A percentile compares a stretch with the other conserved stretches of the same genome.
Conservation (phyloP, 2,113 vertebrate genomes). For the Amia ocellicauda region DNA sequence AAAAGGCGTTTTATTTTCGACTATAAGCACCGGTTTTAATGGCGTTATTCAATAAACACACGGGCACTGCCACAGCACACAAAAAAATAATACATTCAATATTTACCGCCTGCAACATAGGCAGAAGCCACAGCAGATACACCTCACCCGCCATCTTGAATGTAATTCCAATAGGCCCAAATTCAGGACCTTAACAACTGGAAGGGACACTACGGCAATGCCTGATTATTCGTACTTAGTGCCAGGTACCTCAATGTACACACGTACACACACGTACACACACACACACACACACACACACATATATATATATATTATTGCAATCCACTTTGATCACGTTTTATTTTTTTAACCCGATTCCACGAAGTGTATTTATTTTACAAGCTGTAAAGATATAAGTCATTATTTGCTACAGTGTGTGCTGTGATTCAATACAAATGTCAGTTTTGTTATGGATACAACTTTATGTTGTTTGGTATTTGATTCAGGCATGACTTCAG, state of each 20-base stretch:
- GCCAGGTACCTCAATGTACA: background rate
- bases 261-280: no score
- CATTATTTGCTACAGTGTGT: no score
- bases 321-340: slow-evolving; percentile 22
- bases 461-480: background rate
- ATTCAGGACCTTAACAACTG: slow-evolving; percentile 28
- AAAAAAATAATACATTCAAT: no score
- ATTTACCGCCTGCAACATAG: slow-evolving; percentile 77
- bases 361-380: no score
- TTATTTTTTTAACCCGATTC: slow-evolving; percentile 3
- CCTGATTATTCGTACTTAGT: background rate
- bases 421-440: no score
- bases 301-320: background rate
- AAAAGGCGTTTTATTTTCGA: no score
- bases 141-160: slow-evolving; percentile 70
- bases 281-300: no score
- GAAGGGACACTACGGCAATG: background rate
- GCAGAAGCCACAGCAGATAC: slow-evolving; percentile 62
- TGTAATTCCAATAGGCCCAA: slow-evolving; percentile 29
- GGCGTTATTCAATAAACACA: no score
- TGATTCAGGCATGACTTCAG: background rate
- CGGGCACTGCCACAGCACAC: no score
- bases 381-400: no score
- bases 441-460: no score
- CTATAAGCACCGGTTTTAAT: no score